phyloP scores from a whole-genome alignment of 2,888 invertebrate species.

The Mesoligia furuncula region DNA sequence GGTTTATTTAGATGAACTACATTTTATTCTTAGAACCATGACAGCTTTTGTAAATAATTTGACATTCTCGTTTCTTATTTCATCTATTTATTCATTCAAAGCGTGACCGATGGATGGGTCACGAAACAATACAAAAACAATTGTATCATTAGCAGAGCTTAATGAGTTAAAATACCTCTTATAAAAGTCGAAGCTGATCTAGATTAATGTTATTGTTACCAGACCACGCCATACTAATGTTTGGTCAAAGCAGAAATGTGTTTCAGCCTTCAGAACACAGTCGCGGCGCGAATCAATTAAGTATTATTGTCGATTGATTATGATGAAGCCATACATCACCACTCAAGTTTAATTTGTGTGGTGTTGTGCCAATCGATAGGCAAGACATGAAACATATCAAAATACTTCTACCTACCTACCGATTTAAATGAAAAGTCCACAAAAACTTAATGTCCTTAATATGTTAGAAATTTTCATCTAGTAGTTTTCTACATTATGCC shows the following conservation, averaged over 20 bases:
- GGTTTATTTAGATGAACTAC: slow-evolving; percentile 10
- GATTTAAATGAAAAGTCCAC: not conserved
- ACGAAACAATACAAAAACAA: too few relatives aligned
- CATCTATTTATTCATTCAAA: not conserved
- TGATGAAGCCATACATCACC: slow-evolving; percentile 12
- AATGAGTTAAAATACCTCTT: not conserved
- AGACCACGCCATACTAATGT: not conserved
- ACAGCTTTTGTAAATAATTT: slow-evolving; percentile 27
- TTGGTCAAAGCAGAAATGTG: not conserved
- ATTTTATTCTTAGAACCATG: slow-evolving; percentile 9
- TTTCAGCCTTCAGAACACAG: not conserved
- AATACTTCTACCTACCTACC: not conserved
- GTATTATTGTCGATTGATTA: slow-evolving; percentile 13
- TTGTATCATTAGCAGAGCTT: too few relatives aligned
- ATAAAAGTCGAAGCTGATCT: not conserved
- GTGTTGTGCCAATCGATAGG: not conserved
- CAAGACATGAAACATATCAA: not conserved
- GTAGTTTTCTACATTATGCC: not conserved
- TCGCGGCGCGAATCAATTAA: slow-evolving; percentile 3
- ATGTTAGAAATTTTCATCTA: not conserved
- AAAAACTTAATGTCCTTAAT: not conserved
- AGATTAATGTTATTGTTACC: not conserved
- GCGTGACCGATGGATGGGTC: too few relatives aligned
- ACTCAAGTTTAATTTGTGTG: slow-evolving; percentile 6
- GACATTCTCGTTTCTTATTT: slow-evolving; percentile 13